Evolutionary conservation across 2,113 vertebrate species (phyloP), one percentile per base, ranked within the genome.

Genomic region (Dolichallabes microphthalmus): DNA sequence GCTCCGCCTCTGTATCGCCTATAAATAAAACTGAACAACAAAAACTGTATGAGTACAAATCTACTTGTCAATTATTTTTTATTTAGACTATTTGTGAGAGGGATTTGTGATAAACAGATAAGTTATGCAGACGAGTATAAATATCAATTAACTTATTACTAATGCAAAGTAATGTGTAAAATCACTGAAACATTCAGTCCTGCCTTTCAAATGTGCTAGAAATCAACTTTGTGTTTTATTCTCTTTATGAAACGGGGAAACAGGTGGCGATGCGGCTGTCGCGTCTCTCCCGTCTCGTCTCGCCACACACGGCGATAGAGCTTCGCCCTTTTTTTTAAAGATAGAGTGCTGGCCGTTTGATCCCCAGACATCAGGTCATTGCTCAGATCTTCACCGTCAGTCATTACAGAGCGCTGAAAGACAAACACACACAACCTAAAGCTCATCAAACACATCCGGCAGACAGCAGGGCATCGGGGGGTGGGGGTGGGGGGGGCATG

Each of bases 381-480:
- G 15, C 63, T 69, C 76, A 71, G 52, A 53, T 85, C 83, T 63
- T 63, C 61, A 39, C 17, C 75, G n/a, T 85, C 76, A 45, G 74
- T 50, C 32, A 45, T 66, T 78, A 55, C 15, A 66, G 74, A 19
- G 73, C 50, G 32, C 32, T 69, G 84, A 79, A 78, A 68, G 45
- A 84, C 20, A 13, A 53, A 50, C 30, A 78, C 35, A 74, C 35
- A 61, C 75, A 27, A 52, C 22, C 17, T 81, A 81, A 81, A 81
- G 79, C 79, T 64, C 60, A 32, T 82, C 61, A 61, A 58, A 80
- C 66, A 84, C 76, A 73, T 61, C 39, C 15, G 39, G 25, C 25
- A 58, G 76, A 30, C 76, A 86, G 78, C 32, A 55, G 84, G 58
- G 27, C 32, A 15, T 22, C 32, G 14, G 53, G 71, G 55, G 45